Base-by-base conservation (phyloP, 2,113 vertebrate species). In the Sylvilagus bachmani region DNA sequence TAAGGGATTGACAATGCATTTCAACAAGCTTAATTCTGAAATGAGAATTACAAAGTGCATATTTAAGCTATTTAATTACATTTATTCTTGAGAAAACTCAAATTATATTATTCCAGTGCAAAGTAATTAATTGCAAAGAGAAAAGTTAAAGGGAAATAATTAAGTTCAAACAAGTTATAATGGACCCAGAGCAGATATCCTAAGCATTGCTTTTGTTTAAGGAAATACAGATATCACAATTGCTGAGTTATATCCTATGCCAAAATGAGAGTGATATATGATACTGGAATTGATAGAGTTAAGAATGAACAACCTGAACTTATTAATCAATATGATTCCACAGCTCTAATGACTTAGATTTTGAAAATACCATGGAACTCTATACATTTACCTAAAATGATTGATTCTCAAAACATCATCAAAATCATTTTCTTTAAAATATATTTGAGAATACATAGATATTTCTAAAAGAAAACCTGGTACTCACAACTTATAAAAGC, bases 41-140 rank as follows among this genome's bases (percentile, higher is more conserved):
- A 67, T 58, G 19, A 89, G 38, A 58, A 10, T 89, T 96, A 81
- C 53, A 64, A 93, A 94, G 3, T 61, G 19, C 4, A 86, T n/a
- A 83, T 61, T 81, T 92, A 77, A 1, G 1, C 16, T 69, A 62
- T 58, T 90, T 81, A 69, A 90, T 85, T 93, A 31, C 49, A 85
- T 83, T 92, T 85, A 83, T 93, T 95, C 92, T 44, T 93, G 19
- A 70, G 51, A 95, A 94, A 90, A 90, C 21, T 84, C 38, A 44
- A 94, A 88, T 89, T 89, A 85, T 49, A 53, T 88, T 31, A 5
- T 79, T 80, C 8, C 78, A 90, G 4, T 86, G 55, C 70, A 90
- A 95, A 61, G 10, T 86, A 93, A 90, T 92, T 95, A 78, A 93
- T 90, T 97, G 85, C n/a, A 93, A 91, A 94, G 78, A 82, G 79